Conservation (phyloP, 1,140 invertebrate species). For the Babylonia areolata region DNA sequence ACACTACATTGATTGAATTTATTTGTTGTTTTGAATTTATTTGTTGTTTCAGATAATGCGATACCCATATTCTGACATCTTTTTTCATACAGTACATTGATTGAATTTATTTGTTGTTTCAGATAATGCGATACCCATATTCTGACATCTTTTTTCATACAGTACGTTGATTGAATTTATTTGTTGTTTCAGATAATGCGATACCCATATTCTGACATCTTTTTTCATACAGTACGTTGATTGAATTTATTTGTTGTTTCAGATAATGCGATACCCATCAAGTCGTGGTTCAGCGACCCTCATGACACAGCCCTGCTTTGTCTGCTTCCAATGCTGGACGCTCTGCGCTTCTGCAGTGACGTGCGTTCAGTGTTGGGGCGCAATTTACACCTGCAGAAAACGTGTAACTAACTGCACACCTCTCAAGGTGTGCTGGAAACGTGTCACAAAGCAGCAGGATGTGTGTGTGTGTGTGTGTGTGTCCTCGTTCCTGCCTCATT, state of each 20-base stretch:
- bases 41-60: no score
- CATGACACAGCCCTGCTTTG: slow-evolving; percentile 97
- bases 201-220: no score
- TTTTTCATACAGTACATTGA: no score
- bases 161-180: no score
- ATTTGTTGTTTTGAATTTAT: no score
- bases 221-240: no score
- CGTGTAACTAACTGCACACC: slow-evolving; percentile 45
- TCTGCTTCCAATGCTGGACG: slow-evolving; percentile 97
- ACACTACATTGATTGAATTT: no score
- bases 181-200: no score
- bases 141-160: no score
- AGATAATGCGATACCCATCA: slow-evolving; percentile 99
- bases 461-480: neutral
- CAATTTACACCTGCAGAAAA: slow-evolving; percentile 85
- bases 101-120: no score
- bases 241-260: slow-evolving; percentile 66
- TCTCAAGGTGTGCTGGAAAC: neutral
- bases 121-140: no score
- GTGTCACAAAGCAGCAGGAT: slow-evolving; percentile 9
- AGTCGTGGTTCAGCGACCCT: slow-evolving; percentile 99
- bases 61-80: no score
- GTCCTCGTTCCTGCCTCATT: neutral
- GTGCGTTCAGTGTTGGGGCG: slow-evolving; percentile 95
- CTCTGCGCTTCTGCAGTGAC: slow-evolving; percentile 96